phyloP scores from a whole-genome alignment of 2,888 invertebrate species.

The Lasioglossum pauxillum region DNA sequence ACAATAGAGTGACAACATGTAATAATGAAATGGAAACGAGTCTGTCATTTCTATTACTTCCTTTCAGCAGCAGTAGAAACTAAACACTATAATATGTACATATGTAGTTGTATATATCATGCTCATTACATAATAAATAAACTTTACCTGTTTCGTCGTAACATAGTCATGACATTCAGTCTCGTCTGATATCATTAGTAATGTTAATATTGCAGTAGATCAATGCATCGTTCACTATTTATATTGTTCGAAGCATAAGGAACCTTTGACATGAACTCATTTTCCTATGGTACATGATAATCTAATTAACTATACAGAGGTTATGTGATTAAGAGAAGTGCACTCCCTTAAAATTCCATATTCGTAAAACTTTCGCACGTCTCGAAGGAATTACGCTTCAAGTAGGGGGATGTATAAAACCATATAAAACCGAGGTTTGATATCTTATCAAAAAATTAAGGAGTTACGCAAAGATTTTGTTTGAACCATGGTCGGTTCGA shows the following conservation, averaged over 20 bases:
- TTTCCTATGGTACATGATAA: constrained; percentile 37
- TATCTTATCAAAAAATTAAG: background rate
- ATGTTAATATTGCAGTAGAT: constrained; percentile 21
- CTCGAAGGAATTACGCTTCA: background rate
- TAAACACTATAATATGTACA: background rate
- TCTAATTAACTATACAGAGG: constrained; percentile 47
- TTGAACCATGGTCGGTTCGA: constrained; percentile 37
- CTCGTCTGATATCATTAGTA: constrained; percentile 27
- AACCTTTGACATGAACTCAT: constrained; percentile 12
- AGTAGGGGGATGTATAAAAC: background rate
- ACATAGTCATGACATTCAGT: constrained; percentile 53
- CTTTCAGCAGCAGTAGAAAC: background rate
- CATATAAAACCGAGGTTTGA: background rate
- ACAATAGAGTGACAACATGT: background rate
- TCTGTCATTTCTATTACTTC: background rate
- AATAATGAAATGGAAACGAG: background rate
- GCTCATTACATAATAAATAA: constrained; percentile 5
- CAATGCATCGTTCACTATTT: constrained; percentile 3
- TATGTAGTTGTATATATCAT: background rate
- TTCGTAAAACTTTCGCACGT: background rate
- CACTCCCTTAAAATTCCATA: background rate
- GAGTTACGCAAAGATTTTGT: background rate
- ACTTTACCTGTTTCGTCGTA: constrained; percentile 69
- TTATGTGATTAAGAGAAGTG: constrained; percentile 35
- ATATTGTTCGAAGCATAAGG: constrained; percentile 10